Percentiles rank a stretch among this genome's conserved stretches.
phyloP scores from a whole-genome alignment of 2,113 vertebrate species.

The Caracal caracal region DNA sequence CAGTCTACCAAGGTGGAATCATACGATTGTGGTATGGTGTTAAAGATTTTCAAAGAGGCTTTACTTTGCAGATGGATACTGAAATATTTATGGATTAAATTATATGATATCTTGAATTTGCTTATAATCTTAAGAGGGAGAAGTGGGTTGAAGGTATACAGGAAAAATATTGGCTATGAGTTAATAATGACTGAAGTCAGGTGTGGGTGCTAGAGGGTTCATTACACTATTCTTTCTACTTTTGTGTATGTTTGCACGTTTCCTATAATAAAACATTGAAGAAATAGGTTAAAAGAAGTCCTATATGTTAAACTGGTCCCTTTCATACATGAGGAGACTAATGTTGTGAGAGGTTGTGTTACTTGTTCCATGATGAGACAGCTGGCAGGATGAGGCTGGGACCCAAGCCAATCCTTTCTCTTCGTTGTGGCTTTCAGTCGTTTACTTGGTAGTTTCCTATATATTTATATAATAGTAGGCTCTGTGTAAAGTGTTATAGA shows the following conservation, averaged over 20 bases:
- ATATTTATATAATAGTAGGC: constrained; percentile 38
- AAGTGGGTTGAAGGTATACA: background rate
- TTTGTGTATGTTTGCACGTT: background rate
- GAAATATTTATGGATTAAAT: background rate
- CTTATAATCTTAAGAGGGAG: background rate
- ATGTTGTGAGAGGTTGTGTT: background rate
- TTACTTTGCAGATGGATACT: background rate
- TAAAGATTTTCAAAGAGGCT: background rate
- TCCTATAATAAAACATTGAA: background rate
- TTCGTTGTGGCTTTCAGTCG: background rate
- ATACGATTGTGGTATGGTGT: background rate
- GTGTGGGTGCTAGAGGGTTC: background rate
- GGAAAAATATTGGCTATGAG: background rate
- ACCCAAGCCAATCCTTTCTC: background rate
- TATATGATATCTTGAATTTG: background rate
- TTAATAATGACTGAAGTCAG: background rate
- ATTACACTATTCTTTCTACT: background rate
- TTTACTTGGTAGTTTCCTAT: constrained; percentile 36
- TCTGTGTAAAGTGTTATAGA: background rate
- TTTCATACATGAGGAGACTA: background rate
- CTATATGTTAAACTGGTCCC: background rate
- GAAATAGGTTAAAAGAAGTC: background rate
- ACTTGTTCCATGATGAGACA: constrained; percentile 9
- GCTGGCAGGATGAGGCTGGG: background rate
- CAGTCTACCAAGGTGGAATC: background rate